Evolutionary conservation across 2,113 vertebrate species (phyloP).

Genomic region (Percina caprodes): DNA sequence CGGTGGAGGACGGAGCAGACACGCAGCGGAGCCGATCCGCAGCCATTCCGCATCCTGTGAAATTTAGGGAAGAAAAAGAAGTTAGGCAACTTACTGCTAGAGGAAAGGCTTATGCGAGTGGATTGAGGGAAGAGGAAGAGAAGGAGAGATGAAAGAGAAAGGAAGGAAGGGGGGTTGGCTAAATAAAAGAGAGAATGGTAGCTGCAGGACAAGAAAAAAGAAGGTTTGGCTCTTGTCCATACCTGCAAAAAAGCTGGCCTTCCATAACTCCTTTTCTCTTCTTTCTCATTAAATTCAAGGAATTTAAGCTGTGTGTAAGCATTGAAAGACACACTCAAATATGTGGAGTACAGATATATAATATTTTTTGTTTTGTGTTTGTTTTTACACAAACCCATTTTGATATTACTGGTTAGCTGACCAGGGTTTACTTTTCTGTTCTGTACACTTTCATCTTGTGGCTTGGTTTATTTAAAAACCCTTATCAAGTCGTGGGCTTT

Average conservation of each 20-base stretch:
- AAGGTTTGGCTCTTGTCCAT: slow-evolving; percentile 55
- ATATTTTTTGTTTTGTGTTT: slow-evolving; percentile 17
- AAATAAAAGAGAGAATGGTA: slow-evolving; percentile 40
- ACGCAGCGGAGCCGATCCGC: too few relatives aligned
- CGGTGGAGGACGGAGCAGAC: too few relatives aligned
- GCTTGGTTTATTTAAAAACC: slow-evolving; percentile 47
- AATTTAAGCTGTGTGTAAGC: slow-evolving; percentile 1
- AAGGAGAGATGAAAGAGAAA: slow-evolving; percentile 22
- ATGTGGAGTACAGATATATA: slow-evolving; percentile 2
- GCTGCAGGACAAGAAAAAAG: slow-evolving; percentile 46
- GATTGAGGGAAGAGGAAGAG: slow-evolving; percentile 13
- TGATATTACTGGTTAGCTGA: not conserved
- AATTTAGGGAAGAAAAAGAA: not conserved
- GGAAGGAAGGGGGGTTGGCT: slow-evolving; percentile 3
- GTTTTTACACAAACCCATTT: slow-evolving; percentile 26
- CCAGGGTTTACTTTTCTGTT: slow-evolving; percentile 7
- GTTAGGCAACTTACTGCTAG: slow-evolving; percentile 22
- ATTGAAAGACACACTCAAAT: slow-evolving; percentile 34
- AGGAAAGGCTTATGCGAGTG: slow-evolving; percentile 21
- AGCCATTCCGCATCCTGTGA: too few relatives aligned
- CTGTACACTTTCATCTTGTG: slow-evolving; percentile 20
- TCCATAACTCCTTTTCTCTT: slow-evolving; percentile 14
- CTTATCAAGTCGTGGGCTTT: not conserved
- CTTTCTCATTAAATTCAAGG: slow-evolving; percentile 39
- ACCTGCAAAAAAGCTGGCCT: slow-evolving; percentile 31